Base-by-base conservation (phyloP, 2,113 vertebrate species). In the Otis tarda region DNA sequence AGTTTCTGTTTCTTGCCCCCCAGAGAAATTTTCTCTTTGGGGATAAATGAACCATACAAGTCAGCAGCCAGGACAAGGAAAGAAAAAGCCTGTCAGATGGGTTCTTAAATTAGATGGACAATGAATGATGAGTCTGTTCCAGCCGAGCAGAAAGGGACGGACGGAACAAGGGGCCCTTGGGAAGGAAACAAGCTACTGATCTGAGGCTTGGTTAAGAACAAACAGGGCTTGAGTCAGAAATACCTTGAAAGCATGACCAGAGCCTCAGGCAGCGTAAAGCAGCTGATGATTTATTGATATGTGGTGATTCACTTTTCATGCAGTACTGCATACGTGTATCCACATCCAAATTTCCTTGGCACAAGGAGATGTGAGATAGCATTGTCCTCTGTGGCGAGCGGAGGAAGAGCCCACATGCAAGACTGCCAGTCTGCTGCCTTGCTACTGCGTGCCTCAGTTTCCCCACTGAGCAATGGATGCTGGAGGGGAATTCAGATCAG, bases 121-220 rank as follows among this genome's bases (percentile, higher is more conserved):
- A 69, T 95, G 93, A 94, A 77, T 69, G 78, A 93, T 63, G 87
- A 37, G 89, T 56, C 87, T 95, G 95, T 90, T 94, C 89, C 90
- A 89, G 79, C 25, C 0, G 1, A 88, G 78, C 60, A 86, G 94
- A 86, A 82, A 87, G 68, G 47, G 67, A 63, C 0, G 9, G 43
- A 73, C 27, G 45, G 79, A 82, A 93, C 55, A 82, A 87, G 49
- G 43, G 80, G 43, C 95, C 76, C 83, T 81, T 9, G 83, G 87
- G 90, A 92, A 86, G 60, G 90, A 88, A 95, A n/a, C 52, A 70
- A 91, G 93, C 82, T 73, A 3, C 80, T 30, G 70, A 45, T 69
- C 33, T 27, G 57, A 61, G 84, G 19, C 61, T 81, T 83, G 71
- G 35, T 73, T 25, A 37, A 65, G 21, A 59, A 45, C 83, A 73